Percentiles rank a stretch among this genome's conserved stretches.
These are phyloP conservation scores for Caiman crocodilus DNA, from an alignment of 2,797 vertebrate species.

Conservation along the genomic window DNA sequence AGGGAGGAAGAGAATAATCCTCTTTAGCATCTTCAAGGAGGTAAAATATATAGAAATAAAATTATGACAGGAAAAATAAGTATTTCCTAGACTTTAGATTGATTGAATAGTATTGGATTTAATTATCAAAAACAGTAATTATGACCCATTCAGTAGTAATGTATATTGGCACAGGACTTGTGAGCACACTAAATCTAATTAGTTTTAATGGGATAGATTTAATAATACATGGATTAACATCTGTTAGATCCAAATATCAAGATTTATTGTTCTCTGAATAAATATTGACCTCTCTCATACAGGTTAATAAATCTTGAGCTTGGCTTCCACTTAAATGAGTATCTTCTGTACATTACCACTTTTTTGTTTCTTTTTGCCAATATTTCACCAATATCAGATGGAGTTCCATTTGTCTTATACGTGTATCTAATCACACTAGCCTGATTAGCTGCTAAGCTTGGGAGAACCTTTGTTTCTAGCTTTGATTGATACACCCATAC, in stretches of 20 bases:
- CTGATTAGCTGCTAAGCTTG: too few relatives aligned
- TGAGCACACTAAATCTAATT: constrained; percentile 46
- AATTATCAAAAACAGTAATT: constrained; percentile 55
- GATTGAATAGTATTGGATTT: constrained; percentile 47
- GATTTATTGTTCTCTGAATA: constrained; percentile 67
- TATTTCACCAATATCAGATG: not conserved
- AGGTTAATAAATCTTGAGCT: constrained; percentile 61
- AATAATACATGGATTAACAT: constrained; percentile 64
- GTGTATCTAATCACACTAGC: not conserved
- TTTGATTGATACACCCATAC: too few relatives aligned
- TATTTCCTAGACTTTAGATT: constrained; percentile 41
- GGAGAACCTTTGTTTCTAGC: too few relatives aligned
- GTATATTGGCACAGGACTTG: constrained; percentile 44
- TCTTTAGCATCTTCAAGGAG: not conserved
- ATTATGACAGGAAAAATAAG: constrained; percentile 37
- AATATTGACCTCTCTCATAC: constrained; percentile 56
- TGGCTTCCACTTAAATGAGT: constrained; percentile 52
- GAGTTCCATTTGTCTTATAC: not conserved
- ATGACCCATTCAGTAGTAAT: constrained; percentile 22
- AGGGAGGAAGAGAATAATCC: not conserved
- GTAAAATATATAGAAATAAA: constrained; percentile 14
- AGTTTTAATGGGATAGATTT: constrained; percentile 55
- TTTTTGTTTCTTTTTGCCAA: constrained; percentile 1
- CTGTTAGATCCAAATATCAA: constrained; percentile 27
- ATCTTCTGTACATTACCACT: not conserved